Evolutionary conservation across 2,113 vertebrate genomes (phyloP), one percentile per base, ranked within the genome.

Genomic region (Willisornis vidua): DNA sequence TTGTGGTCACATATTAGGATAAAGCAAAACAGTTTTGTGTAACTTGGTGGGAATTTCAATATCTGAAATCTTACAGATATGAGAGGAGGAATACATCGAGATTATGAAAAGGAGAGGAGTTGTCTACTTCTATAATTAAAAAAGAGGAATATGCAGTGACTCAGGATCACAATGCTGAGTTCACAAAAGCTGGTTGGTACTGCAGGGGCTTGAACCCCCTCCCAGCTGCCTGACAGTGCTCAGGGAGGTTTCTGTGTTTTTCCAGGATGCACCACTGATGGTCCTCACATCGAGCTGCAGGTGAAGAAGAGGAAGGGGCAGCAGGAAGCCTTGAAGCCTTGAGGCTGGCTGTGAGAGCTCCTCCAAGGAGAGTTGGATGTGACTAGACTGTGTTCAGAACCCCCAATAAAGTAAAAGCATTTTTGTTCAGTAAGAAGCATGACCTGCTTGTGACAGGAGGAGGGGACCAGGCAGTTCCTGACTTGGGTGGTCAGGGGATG

Each of bases 381-480:
- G 96, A 98, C 95, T 98, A 98, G 95, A 97, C 48, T 0, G 59
- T 97, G 41, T 98, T 98, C 88, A 80, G 23, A 28, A 46, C 97
- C 54, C 81, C 94, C 93, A 98, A 97, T 97, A 98, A 98, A 62
- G 97, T 98, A 57, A 98, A 98, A 95, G 91, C 84, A 0, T 98
- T 98, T 97, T 98, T 85, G 10, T 94, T 98, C 63, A 97, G 93
- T 79, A 94, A 96, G 68, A 98, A 96, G 68, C 96, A 85, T 29
- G 97, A 97, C 72, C 78, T 98, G 85, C 77, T 98, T 76, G 96
- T 98, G 75, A 98, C 98, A 4, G 98, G 97, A 5, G 96, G 98
- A 65, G 96, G 97, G 97, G 98, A 98, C 92, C 22, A 59, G 78
- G 91, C 97, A 8, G 82, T 98, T 85, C 98, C 98, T 23, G 91